Percentiles rank a stretch among this genome's conserved stretches.
phyloP scores from a whole-genome alignment of 2,888 invertebrate genomes.

The Cheilosia scutellata region DNA sequence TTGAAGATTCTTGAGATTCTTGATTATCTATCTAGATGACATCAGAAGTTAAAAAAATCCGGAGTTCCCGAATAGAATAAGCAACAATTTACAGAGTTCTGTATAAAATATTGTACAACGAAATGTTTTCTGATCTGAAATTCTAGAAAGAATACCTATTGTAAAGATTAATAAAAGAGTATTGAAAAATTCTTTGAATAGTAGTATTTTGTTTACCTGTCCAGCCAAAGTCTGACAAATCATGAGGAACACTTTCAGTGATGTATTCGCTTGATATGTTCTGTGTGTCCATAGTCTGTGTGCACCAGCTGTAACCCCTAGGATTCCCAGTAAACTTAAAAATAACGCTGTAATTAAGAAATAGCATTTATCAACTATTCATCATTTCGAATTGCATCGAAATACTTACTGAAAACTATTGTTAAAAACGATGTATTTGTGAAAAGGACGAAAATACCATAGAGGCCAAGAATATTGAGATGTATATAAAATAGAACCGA shows the following conservation, averaged over 20 bases:
- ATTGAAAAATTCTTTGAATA: too few relatives aligned
- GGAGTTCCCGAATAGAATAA: too few relatives aligned
- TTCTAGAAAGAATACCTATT: too few relatives aligned
- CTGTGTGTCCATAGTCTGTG: constrained; percentile 97
- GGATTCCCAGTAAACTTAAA: constrained; percentile 87
- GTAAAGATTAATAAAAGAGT: too few relatives aligned
- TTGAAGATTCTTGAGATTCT: too few relatives aligned
- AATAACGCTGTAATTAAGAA: constrained; percentile 86
- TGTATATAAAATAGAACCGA: constrained; percentile 90
- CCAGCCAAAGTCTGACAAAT: constrained; percentile 94
- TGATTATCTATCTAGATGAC: too few relatives aligned
- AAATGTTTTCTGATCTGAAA: too few relatives aligned
- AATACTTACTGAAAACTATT: constrained; percentile 87
- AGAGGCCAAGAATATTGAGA: constrained; percentile 88
- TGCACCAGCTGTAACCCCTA: constrained; percentile 95
- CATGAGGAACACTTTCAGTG: constrained; percentile 91
- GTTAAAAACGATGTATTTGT: constrained; percentile 87
- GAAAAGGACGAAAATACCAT: constrained; percentile 87
- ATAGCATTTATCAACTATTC: neutral
- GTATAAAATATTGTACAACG: neutral
- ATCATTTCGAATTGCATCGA: neutral
- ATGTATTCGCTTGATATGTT: constrained; percentile 90
- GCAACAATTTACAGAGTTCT: too few relatives aligned
- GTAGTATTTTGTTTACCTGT: constrained; percentile 88
- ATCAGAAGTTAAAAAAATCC: too few relatives aligned